These are phyloP conservation scores for Lordiphosa fenestrarum DNA, from an alignment of 2,888 invertebrate genomes.

Conservation along the genomic window DNA sequence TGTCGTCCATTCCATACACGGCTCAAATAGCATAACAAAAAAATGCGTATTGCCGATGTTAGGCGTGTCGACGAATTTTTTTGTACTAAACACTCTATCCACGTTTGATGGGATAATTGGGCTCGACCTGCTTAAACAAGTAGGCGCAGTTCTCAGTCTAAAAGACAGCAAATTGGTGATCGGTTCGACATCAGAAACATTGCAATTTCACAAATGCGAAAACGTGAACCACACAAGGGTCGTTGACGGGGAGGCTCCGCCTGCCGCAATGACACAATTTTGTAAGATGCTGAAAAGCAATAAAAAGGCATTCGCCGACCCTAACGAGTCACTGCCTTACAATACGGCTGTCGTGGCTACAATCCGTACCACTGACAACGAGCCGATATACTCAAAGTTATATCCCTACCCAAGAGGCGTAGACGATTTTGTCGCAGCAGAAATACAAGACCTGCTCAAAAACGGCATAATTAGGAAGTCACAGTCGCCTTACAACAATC, in stretches of 20 bases:
- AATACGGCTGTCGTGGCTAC: not conserved
- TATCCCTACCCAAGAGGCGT: not conserved
- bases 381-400: not conserved
- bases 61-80: not conserved
- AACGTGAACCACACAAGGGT: not conserved
- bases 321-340: conserved; percentile 1
- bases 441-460: not conserved
- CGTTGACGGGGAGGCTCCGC: not conserved
- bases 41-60: too few species aligned
- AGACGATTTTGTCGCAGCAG: not conserved
- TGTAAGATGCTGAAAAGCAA: not conserved
- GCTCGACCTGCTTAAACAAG: not conserved
- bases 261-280: not conserved
- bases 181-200: not conserved
- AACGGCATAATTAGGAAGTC: not conserved
- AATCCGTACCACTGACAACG: not conserved
- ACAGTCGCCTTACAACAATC: not conserved
- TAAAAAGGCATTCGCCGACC: not conserved
- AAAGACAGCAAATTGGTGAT: not conserved
- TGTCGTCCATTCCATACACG: too few species aligned
- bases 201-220: not conserved
- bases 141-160: not conserved
- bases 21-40: too few species aligned
- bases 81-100: not conserved
- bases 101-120: conserved; percentile 4